These are phyloP conservation scores for Tragelaphus scriptus DNA, from an alignment of 2,113 vertebrate species.

Conservation along the genomic window DNA sequence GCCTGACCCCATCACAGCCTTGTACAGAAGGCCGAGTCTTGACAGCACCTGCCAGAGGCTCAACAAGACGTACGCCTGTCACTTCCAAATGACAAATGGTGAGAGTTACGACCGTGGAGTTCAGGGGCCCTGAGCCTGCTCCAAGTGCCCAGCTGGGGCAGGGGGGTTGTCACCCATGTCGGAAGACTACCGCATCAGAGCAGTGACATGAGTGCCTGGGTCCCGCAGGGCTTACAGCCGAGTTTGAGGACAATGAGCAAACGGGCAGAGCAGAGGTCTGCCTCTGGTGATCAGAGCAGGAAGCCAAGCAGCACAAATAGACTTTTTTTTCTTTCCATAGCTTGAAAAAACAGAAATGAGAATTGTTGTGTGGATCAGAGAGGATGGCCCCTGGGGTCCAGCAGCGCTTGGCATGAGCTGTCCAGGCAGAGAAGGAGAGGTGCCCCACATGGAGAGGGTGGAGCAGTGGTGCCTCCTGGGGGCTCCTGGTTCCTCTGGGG, in stretches of 20 bases:
- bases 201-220: rapidly evolving
- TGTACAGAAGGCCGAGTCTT: not conserved
- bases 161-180: not conserved
- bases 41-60: not conserved
- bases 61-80: not conserved
- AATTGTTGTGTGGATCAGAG: not conserved
- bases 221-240: not conserved
- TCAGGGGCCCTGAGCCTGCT: not conserved
- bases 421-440: rapidly evolving
- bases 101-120: not conserved
- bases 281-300: not conserved
- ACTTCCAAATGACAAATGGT: not conserved
- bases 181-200: not conserved
- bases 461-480: not conserved
- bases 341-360: not conserved
- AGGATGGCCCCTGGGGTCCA: not conserved
- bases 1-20: rapidly evolving
- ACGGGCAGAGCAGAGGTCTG: not conserved
- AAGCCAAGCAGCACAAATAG: not conserved
- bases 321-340: not conserved
- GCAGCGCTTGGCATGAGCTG: rapidly evolving
- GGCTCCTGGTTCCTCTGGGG: not conserved
- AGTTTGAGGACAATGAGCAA: not conserved
- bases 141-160: not conserved
- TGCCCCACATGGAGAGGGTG: no score